Evolutionary conservation across 1,140 invertebrate species (phyloP).

Genomic region (Drosophila pallidifrons): DNA sequence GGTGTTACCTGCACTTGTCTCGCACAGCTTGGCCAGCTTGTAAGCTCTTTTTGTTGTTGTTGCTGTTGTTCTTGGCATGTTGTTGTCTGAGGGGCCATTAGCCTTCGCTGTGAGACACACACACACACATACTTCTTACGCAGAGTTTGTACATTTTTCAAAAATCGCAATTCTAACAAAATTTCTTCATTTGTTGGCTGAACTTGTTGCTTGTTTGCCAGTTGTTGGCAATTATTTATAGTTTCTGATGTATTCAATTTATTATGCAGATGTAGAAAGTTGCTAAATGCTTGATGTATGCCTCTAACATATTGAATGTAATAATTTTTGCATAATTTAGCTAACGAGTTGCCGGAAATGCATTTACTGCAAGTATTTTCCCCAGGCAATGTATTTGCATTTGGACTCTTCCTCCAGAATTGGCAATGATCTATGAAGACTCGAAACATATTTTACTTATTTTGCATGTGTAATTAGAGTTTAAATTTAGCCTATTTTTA

Average conservation of each 20-base stretch:
- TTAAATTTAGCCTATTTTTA: too few relatives aligned
- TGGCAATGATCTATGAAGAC: too few relatives aligned
- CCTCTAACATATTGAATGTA: conserved; percentile 74
- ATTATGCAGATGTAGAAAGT: conserved; percentile 81
- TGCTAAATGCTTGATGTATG: conserved; percentile 76
- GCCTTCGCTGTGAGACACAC: conserved; percentile 62
- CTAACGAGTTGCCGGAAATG: conserved; percentile 37
- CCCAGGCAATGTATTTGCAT: not conserved
- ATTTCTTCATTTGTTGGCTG: conserved; percentile 75
- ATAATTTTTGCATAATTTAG: conserved; percentile 58
- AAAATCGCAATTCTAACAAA: conserved; percentile 81
- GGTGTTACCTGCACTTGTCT: conserved; percentile 70
- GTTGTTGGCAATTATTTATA: conserved; percentile 83
- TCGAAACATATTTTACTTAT: too few relatives aligned
- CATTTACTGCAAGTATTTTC: conserved; percentile 23
- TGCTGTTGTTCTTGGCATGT: conserved; percentile 33
- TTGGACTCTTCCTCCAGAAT: too few relatives aligned
- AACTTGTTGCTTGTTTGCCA: conserved; percentile 68
- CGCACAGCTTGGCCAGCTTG: conserved; percentile 69
- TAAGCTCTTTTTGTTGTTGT: conserved; percentile 59
- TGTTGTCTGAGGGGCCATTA: conserved; percentile 61
- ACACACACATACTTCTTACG: conserved; percentile 32
- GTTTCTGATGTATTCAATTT: conserved; percentile 83
- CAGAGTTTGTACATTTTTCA: conserved; percentile 45
- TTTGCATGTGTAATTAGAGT: too few relatives aligned